phyloP scores from a whole-genome alignment of 2,113 vertebrate species.

The Hemichromis elongatus region DNA sequence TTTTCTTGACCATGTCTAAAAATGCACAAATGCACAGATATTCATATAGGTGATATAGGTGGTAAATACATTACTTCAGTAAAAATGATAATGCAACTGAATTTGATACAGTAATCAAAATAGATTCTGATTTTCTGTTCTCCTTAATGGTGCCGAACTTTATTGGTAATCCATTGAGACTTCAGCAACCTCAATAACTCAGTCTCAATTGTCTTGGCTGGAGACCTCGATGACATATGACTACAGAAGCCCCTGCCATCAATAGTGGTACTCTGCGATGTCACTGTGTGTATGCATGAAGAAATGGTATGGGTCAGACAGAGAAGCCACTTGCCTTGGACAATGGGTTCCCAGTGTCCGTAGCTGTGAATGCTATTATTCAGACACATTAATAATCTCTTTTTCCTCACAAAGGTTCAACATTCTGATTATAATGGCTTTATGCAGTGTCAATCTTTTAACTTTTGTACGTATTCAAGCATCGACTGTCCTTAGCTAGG shows the following conservation, averaged over 20 bases:
- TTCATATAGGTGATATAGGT: not conserved
- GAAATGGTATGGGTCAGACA: conserved; percentile 50
- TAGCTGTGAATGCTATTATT: conserved; percentile 70
- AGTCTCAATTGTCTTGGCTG: conserved; percentile 31
- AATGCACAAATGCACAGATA: not conserved
- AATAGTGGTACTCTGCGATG: conserved; percentile 70
- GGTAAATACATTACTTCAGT: not conserved
- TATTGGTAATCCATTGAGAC: not conserved
- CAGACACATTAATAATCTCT: conserved; percentile 65
- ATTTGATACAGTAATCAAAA: too few relatives aligned
- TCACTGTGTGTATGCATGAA: conserved; percentile 57
- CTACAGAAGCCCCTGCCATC: conserved; percentile 40
- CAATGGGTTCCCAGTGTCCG: conserved; percentile 70
- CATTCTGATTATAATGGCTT: conserved; percentile 41
- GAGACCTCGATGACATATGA: conserved; percentile 57
- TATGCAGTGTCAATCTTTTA: conserved; percentile 28
- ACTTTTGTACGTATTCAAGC: conserved; percentile 51
- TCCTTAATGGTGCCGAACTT: not conserved
- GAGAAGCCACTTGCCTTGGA: conserved; percentile 49
- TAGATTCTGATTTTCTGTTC: not conserved
- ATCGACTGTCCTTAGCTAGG: conserved; percentile 27
- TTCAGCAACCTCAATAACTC: conserved; percentile 2
- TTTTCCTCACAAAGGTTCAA: conserved; percentile 26
- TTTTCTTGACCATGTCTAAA: not conserved
- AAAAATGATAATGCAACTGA: not conserved